phyloP scores from a whole-genome alignment of 2,797 vertebrate species.

The Otus scops region DNA sequence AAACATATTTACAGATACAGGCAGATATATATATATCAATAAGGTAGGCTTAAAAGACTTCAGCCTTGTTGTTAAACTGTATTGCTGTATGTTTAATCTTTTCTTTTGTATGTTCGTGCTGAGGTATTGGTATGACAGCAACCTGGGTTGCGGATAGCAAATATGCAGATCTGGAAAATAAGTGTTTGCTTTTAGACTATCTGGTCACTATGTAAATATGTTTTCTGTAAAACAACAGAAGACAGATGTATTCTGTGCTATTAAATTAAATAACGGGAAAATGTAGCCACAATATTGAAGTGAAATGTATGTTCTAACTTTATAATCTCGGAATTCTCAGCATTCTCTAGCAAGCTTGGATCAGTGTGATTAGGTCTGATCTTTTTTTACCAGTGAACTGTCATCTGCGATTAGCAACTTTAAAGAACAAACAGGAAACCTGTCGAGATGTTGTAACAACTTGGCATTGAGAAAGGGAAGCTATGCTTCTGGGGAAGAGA shows the following conservation, averaged over 20 bases:
- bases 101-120: not conserved
- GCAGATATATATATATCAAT: not conserved
- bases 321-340: not conserved
- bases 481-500: not conserved
- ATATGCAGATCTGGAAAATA: not conserved
- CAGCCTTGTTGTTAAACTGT: not conserved
- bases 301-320: not conserved
- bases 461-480: not conserved
- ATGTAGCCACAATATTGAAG: not conserved
- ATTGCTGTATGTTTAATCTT: not conserved
- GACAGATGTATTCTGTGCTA: not conserved
- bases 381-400: not conserved
- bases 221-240: not conserved
- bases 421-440: not conserved
- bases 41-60: not conserved
- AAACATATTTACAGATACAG: not conserved
- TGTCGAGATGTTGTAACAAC: not conserved
- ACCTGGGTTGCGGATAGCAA: not conserved
- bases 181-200: not conserved
- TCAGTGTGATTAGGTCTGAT: not conserved
- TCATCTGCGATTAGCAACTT: not conserved
- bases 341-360: not conserved
- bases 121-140: not conserved
- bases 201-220: not conserved
- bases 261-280: not conserved